These are phyloP conservation scores for Catostomus latipinnis DNA, from an alignment of 2,797 vertebrate species.

Conservation along the genomic window DNA sequence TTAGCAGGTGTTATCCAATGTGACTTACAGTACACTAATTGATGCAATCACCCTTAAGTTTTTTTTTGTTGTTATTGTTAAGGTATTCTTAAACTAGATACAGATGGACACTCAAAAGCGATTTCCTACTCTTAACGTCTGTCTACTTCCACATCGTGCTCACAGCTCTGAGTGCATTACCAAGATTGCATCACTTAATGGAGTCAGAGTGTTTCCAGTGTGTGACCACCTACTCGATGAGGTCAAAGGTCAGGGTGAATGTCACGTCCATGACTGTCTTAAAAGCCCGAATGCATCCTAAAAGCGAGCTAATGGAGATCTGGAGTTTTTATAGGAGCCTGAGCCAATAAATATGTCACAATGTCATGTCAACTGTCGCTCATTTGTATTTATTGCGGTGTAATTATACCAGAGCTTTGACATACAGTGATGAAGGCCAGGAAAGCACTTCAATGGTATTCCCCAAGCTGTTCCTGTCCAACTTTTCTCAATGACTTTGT, in stretches of 20 bases:
- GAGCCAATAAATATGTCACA: constrained; percentile 54
- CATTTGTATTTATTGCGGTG: constrained; percentile 69
- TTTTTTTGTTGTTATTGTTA: background rate
- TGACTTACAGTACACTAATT: background rate
- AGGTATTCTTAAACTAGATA: constrained; percentile 8
- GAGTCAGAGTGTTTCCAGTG: constrained; percentile 32
- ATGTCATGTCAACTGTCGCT: constrained; percentile 49
- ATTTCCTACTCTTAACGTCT: background rate
- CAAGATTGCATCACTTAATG: constrained; percentile 41
- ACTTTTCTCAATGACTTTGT: constrained; percentile 4
- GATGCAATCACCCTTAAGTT: background rate
- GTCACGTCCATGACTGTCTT: constrained; percentile 53
- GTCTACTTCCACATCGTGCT: constrained; percentile 15
- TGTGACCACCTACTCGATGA: constrained; percentile 27
- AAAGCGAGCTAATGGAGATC: constrained; percentile 48
- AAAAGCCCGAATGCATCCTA: constrained; percentile 59
- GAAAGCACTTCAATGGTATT: constrained; percentile 50
- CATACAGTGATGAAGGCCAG: constrained; percentile 73
- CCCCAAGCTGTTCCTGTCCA: background rate
- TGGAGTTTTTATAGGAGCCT: constrained; percentile 49
- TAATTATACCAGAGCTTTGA: constrained; percentile 75
- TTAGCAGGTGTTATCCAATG: background rate
- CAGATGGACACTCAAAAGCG: constrained; percentile 20
- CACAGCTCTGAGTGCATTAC: constrained; percentile 34
- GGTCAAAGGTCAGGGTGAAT: constrained; percentile 56